Base-by-base conservation (phyloP, 2,888 invertebrate genomes). In the Pomacea canaliculata region DNA sequence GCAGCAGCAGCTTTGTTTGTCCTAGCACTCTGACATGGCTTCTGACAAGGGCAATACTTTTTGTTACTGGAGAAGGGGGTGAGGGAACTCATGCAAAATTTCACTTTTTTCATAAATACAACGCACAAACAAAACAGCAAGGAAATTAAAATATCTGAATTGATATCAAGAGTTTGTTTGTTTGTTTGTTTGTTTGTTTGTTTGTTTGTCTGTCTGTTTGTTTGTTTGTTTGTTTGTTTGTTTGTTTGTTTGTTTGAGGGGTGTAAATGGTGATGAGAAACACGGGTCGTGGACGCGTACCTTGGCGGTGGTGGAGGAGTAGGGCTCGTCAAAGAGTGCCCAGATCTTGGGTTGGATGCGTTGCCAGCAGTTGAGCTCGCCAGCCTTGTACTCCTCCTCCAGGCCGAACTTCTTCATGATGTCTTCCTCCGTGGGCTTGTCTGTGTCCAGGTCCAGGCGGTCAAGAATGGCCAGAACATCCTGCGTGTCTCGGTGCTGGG, bases 281-380 rank as follows among this genome's bases (percentile, higher is more conserved):
- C 3, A 16, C n/a, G n/a, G 67, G n/a, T 18, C 23, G 67, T 66
- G 67, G 60, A 23, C 23, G 27, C 66, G 19, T 68, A 98, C 98
- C 95, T 99, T 99, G 81, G 99, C 98, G 86, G 96, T 95, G 89
- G 95, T 96, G 76, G 99, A 99, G 89, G 98, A 99, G 92, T 99
- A 99, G 1, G 99, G 99, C 91, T 99, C 99, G 91, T 99, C 99
- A 91, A 99, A 99, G 78, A 99, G 93, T 62, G 98, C 97, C 99
- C 99, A 99, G 91, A 99, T 96, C 92, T 96, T 96, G 65, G 98
- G 99, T 91, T 99, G 98, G 90, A 96, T 93, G 89, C 95, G 94
- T 92, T 99, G 98, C 99, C 99, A 99, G 79, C 88, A 89, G 70
- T 89, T 91, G 60, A 92, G 85, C 66, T 91, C 91, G 9, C 92